Evolutionary conservation across 23 tunicate genomes (phyloP), one percentile per base, ranked within the genome.

Genomic region (Trididemnum clinides): DNA sequence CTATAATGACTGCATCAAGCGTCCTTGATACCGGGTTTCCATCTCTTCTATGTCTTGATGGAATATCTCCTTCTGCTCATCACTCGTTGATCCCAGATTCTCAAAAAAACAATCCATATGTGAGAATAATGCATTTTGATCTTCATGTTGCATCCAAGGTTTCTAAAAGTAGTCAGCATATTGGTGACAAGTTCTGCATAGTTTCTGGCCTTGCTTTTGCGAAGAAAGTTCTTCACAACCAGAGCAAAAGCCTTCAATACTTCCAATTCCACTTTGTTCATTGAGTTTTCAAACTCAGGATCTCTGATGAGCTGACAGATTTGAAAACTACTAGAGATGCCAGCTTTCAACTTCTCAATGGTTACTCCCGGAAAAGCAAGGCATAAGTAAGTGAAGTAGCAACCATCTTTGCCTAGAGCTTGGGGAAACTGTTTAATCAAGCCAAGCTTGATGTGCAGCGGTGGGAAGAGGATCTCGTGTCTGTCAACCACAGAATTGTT

Each of bases 361-460:
- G 26, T 12, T 22, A 62, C 6, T 19, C 69, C 69, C 5, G 69
- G 69, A 62, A 62, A 62, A 19, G n/a, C 69, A 19, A 12, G 23
- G 69, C 69, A 62, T 23, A 62, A 22, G 69, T 62, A 62, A 62
- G 23, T 4, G n/a, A 62, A 62, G 27, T 23, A 62, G 27, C 26
- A 20, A 62, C 57, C 75, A n/a, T 33, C 15, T n/a, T 64, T 35
- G 34, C 34, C 57, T 6, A 82, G 33, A 5, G 77, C 51, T 64
- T 82, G 64, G 25, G 57, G 71, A 1, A 82, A 82, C 21, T 62
- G 54, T 82, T 82, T 82, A 76, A 82, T 82, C 18, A 62, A 33
- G 21, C 35, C 86, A 26, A 82, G 76, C n/a, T 62, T 82, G 30
- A 82, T 82, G 0, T 82, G 86, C 31, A 57, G 73, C 33, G 86